Conservation (phyloP, 2,797 vertebrate genomes). For the Arrhamphus sclerolepis region DNA sequence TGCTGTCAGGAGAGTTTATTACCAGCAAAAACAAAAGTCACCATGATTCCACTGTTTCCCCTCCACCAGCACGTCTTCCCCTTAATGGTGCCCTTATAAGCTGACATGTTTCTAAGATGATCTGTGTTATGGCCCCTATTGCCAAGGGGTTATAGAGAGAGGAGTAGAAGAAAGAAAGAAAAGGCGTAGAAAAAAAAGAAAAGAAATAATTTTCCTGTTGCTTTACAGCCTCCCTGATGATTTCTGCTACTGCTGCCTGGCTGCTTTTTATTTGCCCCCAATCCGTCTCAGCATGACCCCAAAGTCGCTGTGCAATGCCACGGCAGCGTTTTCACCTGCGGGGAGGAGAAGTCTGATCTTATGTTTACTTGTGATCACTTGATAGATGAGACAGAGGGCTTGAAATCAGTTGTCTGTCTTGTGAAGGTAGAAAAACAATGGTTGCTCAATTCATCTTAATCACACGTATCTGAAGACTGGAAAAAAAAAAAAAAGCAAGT, state of each 20-base stretch:
- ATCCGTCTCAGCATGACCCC: constrained; percentile 36
- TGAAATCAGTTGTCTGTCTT: constrained; percentile 20
- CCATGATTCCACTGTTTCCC: constrained; percentile 21
- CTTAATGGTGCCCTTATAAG: constrained; percentile 15
- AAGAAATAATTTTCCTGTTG: constrained; percentile 43
- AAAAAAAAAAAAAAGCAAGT: no score
- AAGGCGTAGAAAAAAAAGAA: constrained; percentile 19
- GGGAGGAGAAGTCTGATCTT: constrained; percentile 7
- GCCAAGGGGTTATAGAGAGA: constrained; percentile 28
- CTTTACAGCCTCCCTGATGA: constrained; percentile 49
- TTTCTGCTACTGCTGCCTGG: constrained; percentile 26
- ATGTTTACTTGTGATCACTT: no score
- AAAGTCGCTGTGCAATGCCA: constrained; percentile 23
- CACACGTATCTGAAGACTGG: neutral
- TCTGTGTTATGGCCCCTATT: constrained; percentile 11
- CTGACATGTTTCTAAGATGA: constrained; percentile 48
- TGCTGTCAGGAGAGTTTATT: constrained; percentile 38
- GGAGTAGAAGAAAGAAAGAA: neutral
- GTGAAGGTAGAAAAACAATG: neutral
- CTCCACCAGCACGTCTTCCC: constrained; percentile 3
- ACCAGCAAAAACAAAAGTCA: constrained; percentile 7
- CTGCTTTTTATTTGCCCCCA: constrained; percentile 17
- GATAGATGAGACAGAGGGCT: constrained; percentile 23
- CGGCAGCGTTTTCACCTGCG: constrained; percentile 21
- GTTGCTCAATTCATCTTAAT: neutral